Evolutionary conservation across 1,140 invertebrate genomes (phyloP), one percentile per base, ranked within the genome.

Genomic region (Solenopsis invicta): DNA sequence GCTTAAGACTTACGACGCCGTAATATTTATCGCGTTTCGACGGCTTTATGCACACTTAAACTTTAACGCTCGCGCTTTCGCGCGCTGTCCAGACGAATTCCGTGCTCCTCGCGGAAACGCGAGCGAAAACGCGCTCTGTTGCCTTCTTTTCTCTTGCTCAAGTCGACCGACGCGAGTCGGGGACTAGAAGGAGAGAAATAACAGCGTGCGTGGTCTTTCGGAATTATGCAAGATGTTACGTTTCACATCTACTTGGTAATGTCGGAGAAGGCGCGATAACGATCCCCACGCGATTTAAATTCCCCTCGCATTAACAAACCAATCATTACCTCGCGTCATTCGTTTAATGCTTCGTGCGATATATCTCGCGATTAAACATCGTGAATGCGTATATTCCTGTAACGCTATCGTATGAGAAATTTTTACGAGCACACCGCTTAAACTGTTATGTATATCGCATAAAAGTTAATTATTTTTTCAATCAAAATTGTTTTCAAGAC

Each of bases 1-100:
- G 56, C 62, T 87, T 86, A 82, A 64, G 64, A 87, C 91, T 93
- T 92, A 93, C 86, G 92, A 90, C 78, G 77, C 85, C 90, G 90
- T 92, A 93, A 94, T 93, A 93, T 94, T 94, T 93, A 93, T 94
- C 88, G 92, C 86, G 81, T 81, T 93, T 92, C 89, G 87, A 91
- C 86, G 72, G 84, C 72, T 89, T 92, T 91, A 91, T 90, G 92
- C 87, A 82, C 78, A 54, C 81, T 59, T 85, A 89, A 93, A 93
- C 84, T 93, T 93, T 89, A 91, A 92, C 81, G 87, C 82, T 86
- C 87, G 41, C 34, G 52, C 66, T 24, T 24, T 62, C 41, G 8
- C 76, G 61, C 74, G 84, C 84, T 34, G 62, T 76, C 56, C 64
- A 52, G 72, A 48, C 86, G 85, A 88, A 91, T 87, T 88, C 69